These are phyloP conservation scores for Dascyllus trimaculatus DNA, from an alignment of 2,113 vertebrate species.

Conservation along the genomic window DNA sequence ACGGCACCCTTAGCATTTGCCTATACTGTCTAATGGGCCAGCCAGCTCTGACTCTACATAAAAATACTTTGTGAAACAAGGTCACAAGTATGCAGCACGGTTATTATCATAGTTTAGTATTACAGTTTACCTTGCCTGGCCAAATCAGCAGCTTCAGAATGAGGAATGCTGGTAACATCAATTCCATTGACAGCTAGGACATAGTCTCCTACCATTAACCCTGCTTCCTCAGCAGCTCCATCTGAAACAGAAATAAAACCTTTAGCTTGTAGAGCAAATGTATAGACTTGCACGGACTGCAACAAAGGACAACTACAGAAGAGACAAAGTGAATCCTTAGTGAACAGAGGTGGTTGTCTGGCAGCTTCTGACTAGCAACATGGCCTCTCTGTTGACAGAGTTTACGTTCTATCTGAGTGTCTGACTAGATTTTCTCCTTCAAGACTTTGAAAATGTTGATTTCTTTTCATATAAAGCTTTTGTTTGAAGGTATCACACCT, in stretches of 20 bases:
- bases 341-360: too few relatives aligned
- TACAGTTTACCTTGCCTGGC: slow-evolving; percentile 86
- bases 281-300: neutral
- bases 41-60: neutral
- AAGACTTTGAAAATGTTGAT: too few relatives aligned
- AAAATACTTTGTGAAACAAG: neutral
- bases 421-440: too few relatives aligned
- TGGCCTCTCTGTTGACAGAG: too few relatives aligned
- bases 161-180: slow-evolving; percentile 90
- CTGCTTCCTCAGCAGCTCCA: slow-evolving; percentile 91
- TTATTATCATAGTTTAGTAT: too few relatives aligned
- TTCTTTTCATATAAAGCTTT: too few relatives aligned
- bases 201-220: slow-evolving; percentile 90
- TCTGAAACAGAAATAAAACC: slow-evolving; percentile 79
- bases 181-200: slow-evolving; percentile 91
- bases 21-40: too few relatives aligned
- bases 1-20: too few relatives aligned
- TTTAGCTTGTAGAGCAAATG: neutral
- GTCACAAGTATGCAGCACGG: neutral
- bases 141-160: slow-evolving; percentile 91
- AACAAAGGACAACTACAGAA: neutral
- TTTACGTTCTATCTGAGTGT: too few relatives aligned
- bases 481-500: too few relatives aligned
- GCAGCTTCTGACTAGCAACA: too few relatives aligned
- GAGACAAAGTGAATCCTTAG: too few relatives aligned